Evolutionary conservation across 2,113 vertebrate species (phyloP).

Genomic region (Podarcis cretensis): DNA sequence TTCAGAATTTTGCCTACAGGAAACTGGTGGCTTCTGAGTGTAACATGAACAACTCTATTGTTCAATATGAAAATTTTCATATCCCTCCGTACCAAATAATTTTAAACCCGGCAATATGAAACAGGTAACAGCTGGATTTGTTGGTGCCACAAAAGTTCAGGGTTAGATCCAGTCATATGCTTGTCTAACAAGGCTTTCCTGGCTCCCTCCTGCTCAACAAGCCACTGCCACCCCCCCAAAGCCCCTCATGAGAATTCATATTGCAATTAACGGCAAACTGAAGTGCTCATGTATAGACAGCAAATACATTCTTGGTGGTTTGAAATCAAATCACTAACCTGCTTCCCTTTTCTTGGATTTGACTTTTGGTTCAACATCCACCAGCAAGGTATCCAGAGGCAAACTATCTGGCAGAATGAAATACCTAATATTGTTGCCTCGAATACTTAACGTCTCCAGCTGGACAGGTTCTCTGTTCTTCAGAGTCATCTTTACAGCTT

Average conservation of each 20-base stretch:
- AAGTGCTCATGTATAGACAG: background rate
- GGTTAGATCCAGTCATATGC: too few relatives aligned
- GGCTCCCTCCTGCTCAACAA: too few relatives aligned
- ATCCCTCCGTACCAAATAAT: background rate
- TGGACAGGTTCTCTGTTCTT: constrained; percentile 98
- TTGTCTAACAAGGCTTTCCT: too few relatives aligned
- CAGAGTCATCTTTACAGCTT: constrained; percentile 98
- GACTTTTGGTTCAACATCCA: constrained; percentile 98
- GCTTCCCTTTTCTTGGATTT: constrained; percentile 99
- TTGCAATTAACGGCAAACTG: background rate
- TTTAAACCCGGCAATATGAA: background rate
- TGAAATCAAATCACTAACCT: constrained; percentile 78
- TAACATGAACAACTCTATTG: background rate
- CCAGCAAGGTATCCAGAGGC: constrained; percentile 95
- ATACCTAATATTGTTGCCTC: constrained; percentile 98
- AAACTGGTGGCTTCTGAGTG: background rate
- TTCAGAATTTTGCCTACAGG: background rate
- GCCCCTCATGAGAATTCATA: background rate
- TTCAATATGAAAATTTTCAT: background rate
- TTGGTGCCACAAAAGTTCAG: too few relatives aligned
- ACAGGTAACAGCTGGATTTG: background rate
- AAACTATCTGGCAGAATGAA: constrained; percentile 98
- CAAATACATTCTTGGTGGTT: background rate
- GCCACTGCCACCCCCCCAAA: fast-evolving
- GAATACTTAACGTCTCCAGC: constrained; percentile 95